Percentiles rank a stretch among this genome's conserved stretches.
These are phyloP conservation scores for Benthosema pterotum DNA, from an alignment of 2,797 vertebrate genomes.

Conservation along the genomic window DNA sequence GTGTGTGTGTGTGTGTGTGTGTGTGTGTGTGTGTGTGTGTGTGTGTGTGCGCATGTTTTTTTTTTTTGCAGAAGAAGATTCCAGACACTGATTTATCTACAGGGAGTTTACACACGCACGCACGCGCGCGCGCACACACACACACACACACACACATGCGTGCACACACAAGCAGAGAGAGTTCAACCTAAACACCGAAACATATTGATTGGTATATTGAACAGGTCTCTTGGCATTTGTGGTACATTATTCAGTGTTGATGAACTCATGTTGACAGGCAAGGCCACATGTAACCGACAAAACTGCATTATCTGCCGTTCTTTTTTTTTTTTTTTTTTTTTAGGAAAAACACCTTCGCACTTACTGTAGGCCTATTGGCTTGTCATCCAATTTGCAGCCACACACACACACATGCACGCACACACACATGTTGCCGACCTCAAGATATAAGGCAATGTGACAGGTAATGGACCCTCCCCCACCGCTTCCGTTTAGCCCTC, in stretches of 20 bases:
- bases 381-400: constrained; percentile 12
- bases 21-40: too few relatives aligned
- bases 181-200: constrained; percentile 38
- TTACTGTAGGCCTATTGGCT: neutral
- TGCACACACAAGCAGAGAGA: too few relatives aligned
- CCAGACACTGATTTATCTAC: too few relatives aligned
- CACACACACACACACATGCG: too few relatives aligned
- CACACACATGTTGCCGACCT: neutral
- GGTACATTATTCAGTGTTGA: constrained; percentile 61
- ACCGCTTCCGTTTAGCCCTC: constrained; percentile 4
- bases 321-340: too few relatives aligned
- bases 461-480: constrained; percentile 15
- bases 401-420: constrained; percentile 1
- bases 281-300: constrained; percentile 14
- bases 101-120: too few relatives aligned
- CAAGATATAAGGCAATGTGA: constrained; percentile 8
- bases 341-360: constrained; percentile 19
- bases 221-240: constrained; percentile 26
- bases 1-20: too few relatives aligned
- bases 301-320: constrained; percentile 6
- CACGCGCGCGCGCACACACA: too few relatives aligned
- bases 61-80: too few relatives aligned
- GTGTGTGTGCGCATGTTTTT: too few relatives aligned
- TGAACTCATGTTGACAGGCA: constrained; percentile 39
- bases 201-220: constrained; percentile 52